Evolutionary conservation across 2,797 vertebrate species (phyloP), one percentile per base, ranked within the genome.

Genomic region (Myoxocephalus aenaeus): DNA sequence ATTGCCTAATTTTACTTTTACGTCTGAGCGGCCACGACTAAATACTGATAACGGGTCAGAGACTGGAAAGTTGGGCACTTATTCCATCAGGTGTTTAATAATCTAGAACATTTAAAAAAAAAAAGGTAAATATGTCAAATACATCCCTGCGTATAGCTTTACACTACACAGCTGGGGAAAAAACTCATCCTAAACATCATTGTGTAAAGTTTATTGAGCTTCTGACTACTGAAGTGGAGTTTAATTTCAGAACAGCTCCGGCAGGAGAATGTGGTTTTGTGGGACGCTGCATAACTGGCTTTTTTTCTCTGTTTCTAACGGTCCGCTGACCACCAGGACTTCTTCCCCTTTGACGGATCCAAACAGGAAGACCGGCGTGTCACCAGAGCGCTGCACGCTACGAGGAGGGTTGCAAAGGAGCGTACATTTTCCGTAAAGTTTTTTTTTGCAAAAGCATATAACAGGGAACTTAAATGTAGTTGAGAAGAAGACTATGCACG

Each of bases 211-310:
- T 48, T 48, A 2, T 32, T 3, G 18, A 5, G 13, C n/a, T 48
- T 66, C 25, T 3, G 5, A n/a, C 18, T 34, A 57, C 36, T 63
- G n/a, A 10, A 48, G 34, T 29, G 7, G 70, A 62, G 46, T 48
- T 65, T 59, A 13, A 61, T 68, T 70, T 59, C 48, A 22, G 13
- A 32, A 14, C 14, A 44, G 12, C 32, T n/a, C 18, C 1, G 2
- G 46, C 22, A 48, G 72, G 27, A 62, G 62, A 75, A 4, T 53
- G 34, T 65, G 83, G 58, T 83, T 83, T 75, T 2, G 61, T 64
- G 59, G 25, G 25, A 27, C 25, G 13, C 53, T 25, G 32, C 59
- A 58, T 29, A 27, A 3, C 51, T 7, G 5, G 44, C 42, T 64
- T 74, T 70, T 62, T 42, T 34, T 2, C 2, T 27, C 25, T 27